A percentile compares a stretch with the other conserved stretches of the same genome.
Conservation (phyloP, 1,140 invertebrate genomes). For the Eueides isabella region DNA sequence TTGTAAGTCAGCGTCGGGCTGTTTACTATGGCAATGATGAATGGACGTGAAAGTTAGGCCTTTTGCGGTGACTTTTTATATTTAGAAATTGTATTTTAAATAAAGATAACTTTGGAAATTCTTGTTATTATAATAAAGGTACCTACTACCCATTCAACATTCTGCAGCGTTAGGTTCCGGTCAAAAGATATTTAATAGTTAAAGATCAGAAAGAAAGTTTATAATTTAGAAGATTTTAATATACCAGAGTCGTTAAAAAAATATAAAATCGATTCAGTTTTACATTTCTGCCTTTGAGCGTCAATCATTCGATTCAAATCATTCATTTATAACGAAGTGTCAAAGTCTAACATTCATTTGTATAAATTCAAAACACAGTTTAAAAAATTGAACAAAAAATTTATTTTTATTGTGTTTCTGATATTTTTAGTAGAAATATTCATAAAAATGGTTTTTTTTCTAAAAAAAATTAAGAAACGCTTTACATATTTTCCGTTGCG, state of each 20-base stretch:
- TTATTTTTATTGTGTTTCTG: neutral
- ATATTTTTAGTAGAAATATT: too few species aligned
- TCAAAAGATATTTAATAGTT: too few species aligned
- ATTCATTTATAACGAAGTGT: constrained; percentile 6
- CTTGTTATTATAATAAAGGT: too few species aligned
- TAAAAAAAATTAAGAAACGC: too few species aligned
- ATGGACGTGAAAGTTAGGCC: neutral
- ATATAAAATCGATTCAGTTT: neutral
- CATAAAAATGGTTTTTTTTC: too few species aligned
- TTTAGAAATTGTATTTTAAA: neutral
- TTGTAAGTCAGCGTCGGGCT: constrained; percentile 5
- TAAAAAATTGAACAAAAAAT: neutral
- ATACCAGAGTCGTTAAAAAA: neutral
- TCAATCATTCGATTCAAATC: neutral
- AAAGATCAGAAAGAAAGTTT: too few species aligned
- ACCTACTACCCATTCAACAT: too few species aligned
- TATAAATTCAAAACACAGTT: neutral
- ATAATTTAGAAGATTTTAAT: too few species aligned
- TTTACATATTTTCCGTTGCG: too few species aligned
- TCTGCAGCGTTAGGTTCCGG: too few species aligned
- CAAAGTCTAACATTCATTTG: constrained; percentile 4
- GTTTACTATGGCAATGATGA: neutral
- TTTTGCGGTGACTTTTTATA: neutral
- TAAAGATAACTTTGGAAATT: neutral
- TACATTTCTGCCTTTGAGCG: neutral